phyloP scores from a whole-genome alignment of 2,888 invertebrate species.

The Pachycephus smyrnensis region DNA sequence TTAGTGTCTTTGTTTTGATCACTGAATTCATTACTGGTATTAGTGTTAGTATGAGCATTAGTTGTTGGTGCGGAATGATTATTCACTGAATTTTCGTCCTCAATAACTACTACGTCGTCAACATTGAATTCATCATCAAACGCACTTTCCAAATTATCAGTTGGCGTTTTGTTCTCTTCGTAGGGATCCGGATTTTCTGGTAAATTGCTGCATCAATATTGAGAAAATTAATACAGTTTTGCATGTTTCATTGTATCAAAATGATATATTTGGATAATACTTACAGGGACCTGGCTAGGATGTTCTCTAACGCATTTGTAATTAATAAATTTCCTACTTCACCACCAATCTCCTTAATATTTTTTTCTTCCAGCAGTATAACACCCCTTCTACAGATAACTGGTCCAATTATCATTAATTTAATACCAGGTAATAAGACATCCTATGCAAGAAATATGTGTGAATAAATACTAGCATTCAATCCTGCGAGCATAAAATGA shows the following conservation, averaged over 20 bases:
- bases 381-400: constrained; percentile 78
- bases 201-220: constrained; percentile 56
- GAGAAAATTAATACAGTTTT: neutral
- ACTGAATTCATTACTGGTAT: constrained; percentile 8
- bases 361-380: constrained; percentile 73
- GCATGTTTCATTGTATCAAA: constrained; percentile 3
- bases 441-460: constrained; percentile 38
- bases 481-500: neutral
- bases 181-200: constrained; percentile 69
- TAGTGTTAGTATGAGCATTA: constrained; percentile 1
- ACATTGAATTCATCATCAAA: constrained; percentile 53
- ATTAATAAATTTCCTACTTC: constrained; percentile 76
- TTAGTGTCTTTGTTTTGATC: constrained; percentile 4
- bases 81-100: constrained; percentile 30
- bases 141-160: constrained; percentile 12
- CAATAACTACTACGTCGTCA: constrained; percentile 41
- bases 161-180: constrained; percentile 47
- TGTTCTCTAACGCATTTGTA: constrained; percentile 73
- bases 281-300: constrained; percentile 72
- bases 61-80: constrained; percentile 1
- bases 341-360: constrained; percentile 77
- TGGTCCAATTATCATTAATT: constrained; percentile 77
- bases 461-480: neutral
- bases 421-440: constrained; percentile 70
- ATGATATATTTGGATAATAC: constrained; percentile 25